phyloP scores from a whole-genome alignment of 2,888 invertebrate species.

The Chalcis sispes region DNA sequence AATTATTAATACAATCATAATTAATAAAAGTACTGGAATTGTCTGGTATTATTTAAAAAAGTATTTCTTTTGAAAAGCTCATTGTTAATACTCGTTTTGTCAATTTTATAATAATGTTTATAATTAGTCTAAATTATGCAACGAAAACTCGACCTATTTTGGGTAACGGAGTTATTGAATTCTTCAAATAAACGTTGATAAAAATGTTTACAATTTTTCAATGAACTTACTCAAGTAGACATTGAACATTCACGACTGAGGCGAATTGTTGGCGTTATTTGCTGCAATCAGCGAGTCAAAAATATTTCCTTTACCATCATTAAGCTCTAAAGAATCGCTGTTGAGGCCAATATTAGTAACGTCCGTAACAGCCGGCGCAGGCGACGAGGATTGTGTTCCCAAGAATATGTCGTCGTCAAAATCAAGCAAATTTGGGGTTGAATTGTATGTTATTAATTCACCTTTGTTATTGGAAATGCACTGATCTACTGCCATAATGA shows the following conservation, averaged over 20 bases:
- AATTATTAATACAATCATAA: not conserved
- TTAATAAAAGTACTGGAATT: not conserved
- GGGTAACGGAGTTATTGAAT: no score
- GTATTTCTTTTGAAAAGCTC: not conserved
- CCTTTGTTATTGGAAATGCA: slow-evolving; percentile 63
- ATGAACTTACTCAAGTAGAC: slow-evolving; percentile 20
- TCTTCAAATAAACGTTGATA: not conserved
- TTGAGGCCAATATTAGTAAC: slow-evolving; percentile 57
- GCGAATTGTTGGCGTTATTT: slow-evolving; percentile 61
- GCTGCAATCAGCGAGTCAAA: slow-evolving; percentile 64
- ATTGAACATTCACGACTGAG: slow-evolving; percentile 50
- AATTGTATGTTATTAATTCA: slow-evolving; percentile 72
- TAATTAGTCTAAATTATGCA: no score
- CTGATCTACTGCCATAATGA: slow-evolving; percentile 54
- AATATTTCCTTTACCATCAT: slow-evolving; percentile 67
- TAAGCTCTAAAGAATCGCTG: slow-evolving; percentile 64
- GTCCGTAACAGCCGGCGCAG: slow-evolving; percentile 57
- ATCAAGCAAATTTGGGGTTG: slow-evolving; percentile 67
- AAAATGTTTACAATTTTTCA: not conserved
- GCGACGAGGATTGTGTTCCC: slow-evolving; percentile 62
- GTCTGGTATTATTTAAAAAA: not conserved
- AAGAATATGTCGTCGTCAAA: slow-evolving; percentile 72
- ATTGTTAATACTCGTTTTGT: no score
- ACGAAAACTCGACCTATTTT: no score
- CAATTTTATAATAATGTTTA: not conserved